Evolutionary conservation across 2,797 vertebrate species (phyloP), one percentile per base, ranked within the genome.

Genomic region (Helicolenus hilgendorfi): DNA sequence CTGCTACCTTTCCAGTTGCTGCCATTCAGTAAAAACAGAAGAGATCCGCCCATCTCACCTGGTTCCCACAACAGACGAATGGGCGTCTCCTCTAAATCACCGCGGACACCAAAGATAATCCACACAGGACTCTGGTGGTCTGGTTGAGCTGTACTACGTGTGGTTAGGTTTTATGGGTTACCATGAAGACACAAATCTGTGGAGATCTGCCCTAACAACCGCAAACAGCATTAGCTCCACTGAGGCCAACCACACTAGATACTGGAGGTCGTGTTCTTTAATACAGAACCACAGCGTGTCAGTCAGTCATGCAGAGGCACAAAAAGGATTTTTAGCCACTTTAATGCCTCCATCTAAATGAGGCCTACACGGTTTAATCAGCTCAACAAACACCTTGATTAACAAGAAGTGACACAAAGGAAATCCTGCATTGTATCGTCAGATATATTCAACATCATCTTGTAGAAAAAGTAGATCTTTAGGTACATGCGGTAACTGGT

Each of bases 151-250:
- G 29, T 49, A 2, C 36, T 62, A 22, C 56, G 2, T 60, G 56
- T 64, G 63, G 68, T 53, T 68, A 29, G 64, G 41, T 74, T 72
- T 68, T 79, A 11, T 31, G 26, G 75, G 74, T 96, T 82, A 72
- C 89, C 83, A 92, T 83, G 83, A 92, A 79, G 84, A 90, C 72
- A 35, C 65, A 92, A 81, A 76, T 92, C 91, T 88, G 55, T 77
- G 71, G 81, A 92, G 94, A 92, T 85, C 63, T 62, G 45, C 71
- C 84, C 7, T 89, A 64, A 92, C 88, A 72, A 91, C 93, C 5
- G 10, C 84, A 89, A 83, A 88, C 86, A 86, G 49, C 56, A 10
- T 15, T 4, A 55, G 59, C 38, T 73, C 85, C 85, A 53, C 73
- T 29, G 89, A 84, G 89, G 77, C 26, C 33, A 24, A 60, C 10